Base-by-base conservation (phyloP, 2,888 invertebrate species). In the Meliscaeva auricollis region DNA sequence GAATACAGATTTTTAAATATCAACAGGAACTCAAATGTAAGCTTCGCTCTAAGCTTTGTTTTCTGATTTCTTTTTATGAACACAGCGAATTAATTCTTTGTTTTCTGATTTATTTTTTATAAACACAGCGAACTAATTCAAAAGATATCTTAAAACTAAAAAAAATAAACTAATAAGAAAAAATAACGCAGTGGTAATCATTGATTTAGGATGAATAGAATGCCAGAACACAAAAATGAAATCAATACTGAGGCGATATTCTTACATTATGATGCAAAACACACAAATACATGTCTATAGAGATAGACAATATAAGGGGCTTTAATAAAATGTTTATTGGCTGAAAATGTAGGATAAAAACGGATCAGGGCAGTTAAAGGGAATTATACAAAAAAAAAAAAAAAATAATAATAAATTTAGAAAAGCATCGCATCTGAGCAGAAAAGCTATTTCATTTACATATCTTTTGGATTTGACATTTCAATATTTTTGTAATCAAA, bases 281-380 rank as follows among this genome's bases (percentile, higher is more conserved):
- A 58, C 13, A 58, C 7, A 58, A 17, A 38, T 1, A 38, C 7
- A 8, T 11, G 20, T 20, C n/a, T n/a, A 20, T 20, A 9, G 8
- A 30, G 15, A 1, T 52, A 46, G 7, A 52, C 66, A 13, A 44
- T 17, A 9, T 20, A 1, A 26, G 46, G 15, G 41, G 20, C 20
- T 41, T 54, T 41, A 69, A 56, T 52, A 64, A 52, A 76, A 72
- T 68, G 60, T 82, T 82, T 72, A 68, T 58, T 44, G 46, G 64
- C 66, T 68, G 66, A 60, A 82, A 77, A 72, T 72, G 72, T 72
- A 32, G 66, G 72, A 82, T 82, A 82, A 73, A 72, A 77, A 77
- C 41, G 38, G 60, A 72, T 82, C 58, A 70, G 56, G 60, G 56
- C 52, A 77, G 62, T 60, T 72, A 62, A 64, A 46, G 64, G 30